Evolutionary conservation across 2,797 vertebrate genomes (phyloP).

Genomic region (Spatula clypeata): DNA sequence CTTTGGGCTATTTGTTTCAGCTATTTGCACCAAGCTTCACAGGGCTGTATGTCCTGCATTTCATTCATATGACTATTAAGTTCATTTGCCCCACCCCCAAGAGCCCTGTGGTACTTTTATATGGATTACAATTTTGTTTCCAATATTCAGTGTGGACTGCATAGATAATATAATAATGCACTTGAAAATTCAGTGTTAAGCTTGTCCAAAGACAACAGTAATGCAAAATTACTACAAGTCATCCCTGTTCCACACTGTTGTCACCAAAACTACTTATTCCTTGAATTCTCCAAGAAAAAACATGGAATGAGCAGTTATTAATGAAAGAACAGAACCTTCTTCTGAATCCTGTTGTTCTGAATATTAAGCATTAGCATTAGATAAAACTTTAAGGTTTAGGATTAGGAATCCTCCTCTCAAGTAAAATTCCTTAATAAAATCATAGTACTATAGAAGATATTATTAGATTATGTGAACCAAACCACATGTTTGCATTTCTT

Average conservation of each 20-base stretch:
- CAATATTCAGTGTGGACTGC: not conserved
- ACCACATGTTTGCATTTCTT: not conserved
- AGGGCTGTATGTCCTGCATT: not conserved
- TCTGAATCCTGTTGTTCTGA: not conserved
- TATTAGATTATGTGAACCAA: not conserved
- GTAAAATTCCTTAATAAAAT: not conserved
- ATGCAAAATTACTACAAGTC: not conserved
- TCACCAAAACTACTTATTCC: not conserved
- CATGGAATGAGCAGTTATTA: rapidly evolving
- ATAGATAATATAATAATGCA: rapidly evolving
- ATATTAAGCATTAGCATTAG: not conserved
- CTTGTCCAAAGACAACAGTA: not conserved
- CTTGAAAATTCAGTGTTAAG: not conserved
- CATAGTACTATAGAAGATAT: not conserved
- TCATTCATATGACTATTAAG: not conserved
- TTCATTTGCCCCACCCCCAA: rapidly evolving
- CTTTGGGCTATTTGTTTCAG: not conserved
- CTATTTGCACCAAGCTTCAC: not conserved
- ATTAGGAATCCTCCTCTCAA: not conserved
- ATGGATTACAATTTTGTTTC: not conserved
- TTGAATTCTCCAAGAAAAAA: not conserved
- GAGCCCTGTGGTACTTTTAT: not conserved
- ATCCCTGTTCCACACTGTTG: too few relatives aligned
- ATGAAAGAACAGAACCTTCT: not conserved
- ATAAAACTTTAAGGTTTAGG: not conserved